These are phyloP conservation scores for Noctuana brunneofusca DNA, from an alignment of 2,888 invertebrate genomes.

Conservation along the genomic window DNA sequence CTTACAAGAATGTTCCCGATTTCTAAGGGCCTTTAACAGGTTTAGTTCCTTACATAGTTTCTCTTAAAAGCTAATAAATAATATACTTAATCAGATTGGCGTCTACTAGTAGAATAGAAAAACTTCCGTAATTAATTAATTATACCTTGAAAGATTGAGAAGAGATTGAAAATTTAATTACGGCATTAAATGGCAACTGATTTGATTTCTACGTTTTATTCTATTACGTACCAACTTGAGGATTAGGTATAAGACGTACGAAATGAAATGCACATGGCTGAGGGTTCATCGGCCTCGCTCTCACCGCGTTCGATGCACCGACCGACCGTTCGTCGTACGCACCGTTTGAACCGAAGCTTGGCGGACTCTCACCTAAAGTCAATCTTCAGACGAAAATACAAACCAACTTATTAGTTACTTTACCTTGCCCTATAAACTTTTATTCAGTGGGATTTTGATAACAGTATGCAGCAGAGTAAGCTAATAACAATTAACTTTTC, in stretches of 20 bases:
- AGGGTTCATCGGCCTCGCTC: conserved; percentile 75
- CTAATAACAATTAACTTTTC: too few species aligned
- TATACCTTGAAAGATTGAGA: neutral
- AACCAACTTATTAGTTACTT: too few species aligned
- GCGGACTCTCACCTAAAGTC: conserved; percentile 43
- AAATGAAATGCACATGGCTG: conserved; percentile 73
- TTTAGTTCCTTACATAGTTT: conserved; percentile 17
- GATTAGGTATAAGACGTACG: conserved; percentile 58
- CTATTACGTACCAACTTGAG: conserved; percentile 43
- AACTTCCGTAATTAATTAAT: conserved; percentile 16
- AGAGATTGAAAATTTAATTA: conserved; percentile 22
- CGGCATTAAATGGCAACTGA: conserved; percentile 37
- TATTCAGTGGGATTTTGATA: too few species aligned
- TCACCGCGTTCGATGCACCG: conserved; percentile 81
- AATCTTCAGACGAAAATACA: conserved; percentile 45
- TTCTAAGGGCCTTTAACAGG: conserved; percentile 15
- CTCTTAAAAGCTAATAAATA: conserved; percentile 2
- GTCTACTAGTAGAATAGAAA: neutral
- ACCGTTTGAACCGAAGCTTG: conserved; percentile 45
- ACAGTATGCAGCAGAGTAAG: too few species aligned
- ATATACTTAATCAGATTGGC: neutral
- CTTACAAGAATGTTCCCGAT: neutral
- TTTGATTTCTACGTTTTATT: conserved; percentile 36
- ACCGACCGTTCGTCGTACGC: conserved; percentile 46
- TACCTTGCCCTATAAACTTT: neutral